Conservation (phyloP, 2,113 vertebrate genomes). For the Amphiprion percula region DNA sequence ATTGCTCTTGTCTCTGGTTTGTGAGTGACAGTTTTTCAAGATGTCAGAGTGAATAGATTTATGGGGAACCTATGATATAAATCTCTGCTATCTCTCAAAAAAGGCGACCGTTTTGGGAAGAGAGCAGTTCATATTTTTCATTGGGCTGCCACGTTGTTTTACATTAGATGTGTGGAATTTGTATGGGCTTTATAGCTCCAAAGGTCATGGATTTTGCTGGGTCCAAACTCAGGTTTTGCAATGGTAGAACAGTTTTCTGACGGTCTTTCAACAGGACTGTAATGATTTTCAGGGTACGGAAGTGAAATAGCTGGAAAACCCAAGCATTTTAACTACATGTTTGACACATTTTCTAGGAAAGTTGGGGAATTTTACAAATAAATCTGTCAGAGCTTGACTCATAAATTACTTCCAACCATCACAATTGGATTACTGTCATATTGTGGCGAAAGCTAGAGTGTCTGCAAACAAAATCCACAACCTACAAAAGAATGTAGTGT, state of each 20-base stretch:
- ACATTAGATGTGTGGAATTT: slow-evolving; percentile 1
- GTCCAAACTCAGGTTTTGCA: neutral
- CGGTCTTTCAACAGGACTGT: neutral
- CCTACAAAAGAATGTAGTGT: neutral
- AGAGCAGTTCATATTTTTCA: slow-evolving; percentile 18
- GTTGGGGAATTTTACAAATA: too few relatives aligned
- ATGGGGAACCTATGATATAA: slow-evolving; percentile 9
- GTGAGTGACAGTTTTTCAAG: slow-evolving; percentile 40
- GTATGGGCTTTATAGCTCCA: neutral
- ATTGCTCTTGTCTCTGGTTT: slow-evolving; percentile 30
- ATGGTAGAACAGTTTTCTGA: neutral
- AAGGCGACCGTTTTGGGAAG: neutral
- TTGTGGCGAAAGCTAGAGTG: neutral
- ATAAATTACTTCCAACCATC: neutral
- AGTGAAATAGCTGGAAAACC: neutral
- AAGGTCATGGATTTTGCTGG: neutral
- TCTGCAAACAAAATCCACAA: slow-evolving; percentile 6
- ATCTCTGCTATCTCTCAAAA: slow-evolving; percentile 28
- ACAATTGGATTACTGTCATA: neutral
- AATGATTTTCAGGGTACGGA: neutral
- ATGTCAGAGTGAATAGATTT: slow-evolving; percentile 33
- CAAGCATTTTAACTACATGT: neutral
- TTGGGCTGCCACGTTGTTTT: neutral
- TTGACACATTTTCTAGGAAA: neutral
- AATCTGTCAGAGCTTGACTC: neutral